These are phyloP conservation scores for Nylanderia fulva DNA, from an alignment of 1,140 invertebrate genomes.

Conservation along the genomic window DNA sequence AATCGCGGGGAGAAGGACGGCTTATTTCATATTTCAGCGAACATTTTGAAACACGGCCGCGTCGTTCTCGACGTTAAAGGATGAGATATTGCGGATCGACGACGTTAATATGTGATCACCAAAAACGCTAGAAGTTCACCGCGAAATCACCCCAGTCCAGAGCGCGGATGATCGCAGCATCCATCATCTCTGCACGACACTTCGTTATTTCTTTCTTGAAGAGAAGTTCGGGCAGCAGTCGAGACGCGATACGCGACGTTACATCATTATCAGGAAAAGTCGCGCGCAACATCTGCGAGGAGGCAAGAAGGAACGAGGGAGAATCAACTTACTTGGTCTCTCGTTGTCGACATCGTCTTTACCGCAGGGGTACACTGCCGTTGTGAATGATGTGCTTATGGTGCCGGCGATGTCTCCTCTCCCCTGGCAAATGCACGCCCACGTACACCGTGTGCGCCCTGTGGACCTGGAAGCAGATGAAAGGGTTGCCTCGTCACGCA, in stretches of 20 bases:
- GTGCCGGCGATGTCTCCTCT: slow-evolving; percentile 91
- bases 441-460: slow-evolving; percentile 95
- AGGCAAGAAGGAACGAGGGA: neutral
- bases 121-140: neutral
- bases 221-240: neutral
- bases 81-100: neutral
- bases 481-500: slow-evolving; percentile 58
- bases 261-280: slow-evolving; percentile 16
- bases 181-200: neutral
- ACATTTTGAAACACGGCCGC: neutral
- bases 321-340: slow-evolving; percentile 87
- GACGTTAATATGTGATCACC: neutral
- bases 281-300: neutral
- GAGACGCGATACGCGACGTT: neutral
- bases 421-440: slow-evolving; percentile 93
- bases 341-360: slow-evolving; percentile 87
- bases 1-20: neutral
- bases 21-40: too few species aligned
- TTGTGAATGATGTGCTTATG: slow-evolving; percentile 91
- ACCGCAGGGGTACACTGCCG: slow-evolving; percentile 78
- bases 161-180: neutral
- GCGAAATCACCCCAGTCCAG: neutral
- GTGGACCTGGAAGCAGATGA: slow-evolving; percentile 90
- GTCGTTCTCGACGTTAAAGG: neutral
- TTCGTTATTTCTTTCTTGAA: neutral